Percentiles rank a stretch among this genome's conserved stretches.
Conservation (phyloP, 1,140 invertebrate genomes). For the Babylonia areolata region DNA sequence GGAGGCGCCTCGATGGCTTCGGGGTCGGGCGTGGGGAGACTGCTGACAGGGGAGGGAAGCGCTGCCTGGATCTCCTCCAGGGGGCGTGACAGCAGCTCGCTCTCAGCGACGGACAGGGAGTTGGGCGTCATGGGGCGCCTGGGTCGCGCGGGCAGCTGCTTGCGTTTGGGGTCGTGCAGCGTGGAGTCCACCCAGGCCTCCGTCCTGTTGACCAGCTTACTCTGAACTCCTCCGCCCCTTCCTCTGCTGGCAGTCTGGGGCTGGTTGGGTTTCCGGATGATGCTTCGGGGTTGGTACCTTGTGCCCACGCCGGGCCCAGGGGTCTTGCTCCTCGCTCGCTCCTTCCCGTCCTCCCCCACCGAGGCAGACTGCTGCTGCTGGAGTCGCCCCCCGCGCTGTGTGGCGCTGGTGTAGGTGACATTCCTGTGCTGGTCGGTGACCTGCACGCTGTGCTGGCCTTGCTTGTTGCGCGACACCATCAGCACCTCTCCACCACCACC, state of each 20-base stretch:
- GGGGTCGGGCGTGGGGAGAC: constrained; percentile 47
- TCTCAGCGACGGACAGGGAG: constrained; percentile 52
- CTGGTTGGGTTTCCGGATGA: constrained; percentile 23
- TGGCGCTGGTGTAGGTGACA: neutral
- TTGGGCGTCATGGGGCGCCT: constrained; percentile 63
- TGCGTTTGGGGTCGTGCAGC: constrained; percentile 49
- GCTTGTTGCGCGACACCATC: constrained; percentile 29
- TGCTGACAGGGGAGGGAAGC: constrained; percentile 55
- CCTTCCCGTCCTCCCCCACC: neutral
- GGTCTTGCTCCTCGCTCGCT: constrained; percentile 37
- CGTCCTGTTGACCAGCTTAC: constrained; percentile 54
- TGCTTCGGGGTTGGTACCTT: neutral
- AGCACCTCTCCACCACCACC: constrained; percentile 19
- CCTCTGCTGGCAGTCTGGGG: neutral
- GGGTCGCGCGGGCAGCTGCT: constrained; percentile 44
- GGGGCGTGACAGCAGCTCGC: constrained; percentile 50
- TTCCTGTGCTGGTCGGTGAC: constrained; percentile 15
- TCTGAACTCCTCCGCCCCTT: neutral
- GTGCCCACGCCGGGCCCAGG: constrained; percentile 38
- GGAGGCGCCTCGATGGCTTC: constrained; percentile 57
- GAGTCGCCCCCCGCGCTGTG: neutral
- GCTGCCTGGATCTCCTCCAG: constrained; percentile 68
- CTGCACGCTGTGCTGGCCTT: constrained; percentile 28
- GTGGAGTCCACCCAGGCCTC: constrained; percentile 69
- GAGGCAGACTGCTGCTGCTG: constrained; percentile 23